Base-by-base conservation (phyloP, 2,888 invertebrate species). In the Drosophila mayaguana region DNA sequence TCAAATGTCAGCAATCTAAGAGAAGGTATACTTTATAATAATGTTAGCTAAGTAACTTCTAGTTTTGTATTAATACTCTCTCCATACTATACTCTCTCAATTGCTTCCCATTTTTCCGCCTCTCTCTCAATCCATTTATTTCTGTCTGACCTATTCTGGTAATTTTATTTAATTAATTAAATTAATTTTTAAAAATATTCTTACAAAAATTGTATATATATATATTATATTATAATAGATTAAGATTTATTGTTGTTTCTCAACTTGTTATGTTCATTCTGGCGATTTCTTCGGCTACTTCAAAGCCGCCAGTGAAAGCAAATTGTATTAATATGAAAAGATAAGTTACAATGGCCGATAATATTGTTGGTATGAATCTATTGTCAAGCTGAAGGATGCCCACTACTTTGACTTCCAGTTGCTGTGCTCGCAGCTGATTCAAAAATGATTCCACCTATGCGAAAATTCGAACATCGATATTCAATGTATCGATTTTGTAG, bases 331-430 rank as follows among this genome's bases (percentile, higher is more conserved):
- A 42, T 56, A 91, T 86, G 22, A 91, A 91, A 0, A 91, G 69
- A 74, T 91, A 91, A 2, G 91, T 73, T n/a, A 91, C 80, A 53
- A 90, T 87, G 20, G 82, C 91, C 5, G 91, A 91, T 18, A 91
- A 48, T 53, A 91, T 84, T 4, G 88, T 66, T 1, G 91, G 72
- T 25, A 90, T 90, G 9, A 91, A 85, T 50, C 75, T 75, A 62
- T 91, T 91, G 60, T 88, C 89, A 1, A 91, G 70, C 38, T 78
- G 64, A 16, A 91, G 82, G n/a, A 91, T 75, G 12, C 90, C 91
- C 67, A 91, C 43, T 0, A 91, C 80, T 62, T 81, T 89, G 32
- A 91, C 81, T 64, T 88, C 80, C 57, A 91, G 36, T 16, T 78
- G 74, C 34, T 90, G 89, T 0, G 82, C 77, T 51, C 89, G 87